Conservation (phyloP, 92 coral and sea anemone genomes). For the Zoanthus gigantus region DNA sequence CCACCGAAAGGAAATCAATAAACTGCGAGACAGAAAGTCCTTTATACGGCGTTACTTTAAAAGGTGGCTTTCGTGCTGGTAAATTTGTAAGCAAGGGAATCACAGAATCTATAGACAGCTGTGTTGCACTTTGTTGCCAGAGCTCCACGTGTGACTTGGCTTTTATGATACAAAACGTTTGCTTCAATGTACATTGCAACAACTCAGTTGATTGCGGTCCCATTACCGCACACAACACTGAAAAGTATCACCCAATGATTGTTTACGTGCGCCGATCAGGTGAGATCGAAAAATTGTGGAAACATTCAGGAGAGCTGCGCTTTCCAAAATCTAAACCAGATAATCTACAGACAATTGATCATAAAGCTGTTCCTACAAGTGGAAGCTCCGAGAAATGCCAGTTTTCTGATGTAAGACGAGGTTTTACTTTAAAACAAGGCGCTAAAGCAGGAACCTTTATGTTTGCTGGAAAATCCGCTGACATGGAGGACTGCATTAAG, state of each 20-base stretch:
- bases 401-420: constrained; percentile 65
- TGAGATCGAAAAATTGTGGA: neutral
- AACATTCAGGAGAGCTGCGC: neutral
- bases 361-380: too few species aligned
- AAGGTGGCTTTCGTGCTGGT: constrained; percentile 83
- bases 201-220: constrained; percentile 57
- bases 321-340: neutral
- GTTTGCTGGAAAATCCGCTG: constrained; percentile 62
- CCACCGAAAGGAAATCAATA: neutral
- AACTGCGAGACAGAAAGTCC: constrained; percentile 39
- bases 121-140: constrained; percentile 77
- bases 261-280: constrained; percentile 52
- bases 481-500: constrained; percentile 72
- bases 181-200: constrained; percentile 76
- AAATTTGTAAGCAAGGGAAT: constrained; percentile 76
- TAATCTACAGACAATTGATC: neutral
- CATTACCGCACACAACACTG: constrained; percentile 57
- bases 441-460: constrained; percentile 79
- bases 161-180: constrained; percentile 78
- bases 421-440: constrained; percentile 83
- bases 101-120: constrained; percentile 65
- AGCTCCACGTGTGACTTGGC: constrained; percentile 73
- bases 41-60: constrained; percentile 71
- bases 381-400: constrained; percentile 23
- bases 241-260: constrained; percentile 63